Evolutionary conservation across 2,113 vertebrate species (phyloP), one percentile per base, ranked within the genome.

Genomic region (Brachyhypopomus gauderio): DNA sequence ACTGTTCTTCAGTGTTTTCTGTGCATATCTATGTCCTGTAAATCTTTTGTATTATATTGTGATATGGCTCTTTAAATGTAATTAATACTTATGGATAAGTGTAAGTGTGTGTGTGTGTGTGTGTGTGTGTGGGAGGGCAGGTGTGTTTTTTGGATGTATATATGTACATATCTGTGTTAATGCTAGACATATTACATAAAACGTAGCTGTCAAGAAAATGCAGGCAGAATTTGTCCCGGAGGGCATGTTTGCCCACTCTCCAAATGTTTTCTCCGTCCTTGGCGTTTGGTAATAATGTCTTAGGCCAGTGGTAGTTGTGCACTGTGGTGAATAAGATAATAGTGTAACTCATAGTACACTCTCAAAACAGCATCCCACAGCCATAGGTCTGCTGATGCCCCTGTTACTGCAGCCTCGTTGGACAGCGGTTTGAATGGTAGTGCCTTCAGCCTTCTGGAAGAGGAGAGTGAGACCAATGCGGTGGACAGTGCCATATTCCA

Each of bases 401-500:
- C 97, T 41, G 93, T 96, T 89, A 96, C 97, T 23, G 96, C 97
- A 20, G 95, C 95, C 83, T 97, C 97, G 0, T 91, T 97, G 55
- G 95, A 94, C 92, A 97, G 96, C 81, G 97, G 96, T 77, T 92
- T 97, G 80, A 92, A 92, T 82, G 96, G 96, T 91, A 98, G 96
- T 66, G 97, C 95, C 83, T 97, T 96, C 91, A 98, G 95, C 88
- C 91, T 98, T 80, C 91, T 98, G 87, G 96, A 96, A 0, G 97
- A 99, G 87, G 93, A 92, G 8, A 93, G 92, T 85, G 95, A 93
- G 92, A 91, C 92, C 60, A 92, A 96, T n/a, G 92, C 95, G 1
- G 96, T 94, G 91, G 97, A 99, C 82, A 95, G 92, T 85, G 96
- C 95, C 83, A 94, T 96, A 55, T 98, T 98, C 92, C 95, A 97